Percentiles rank a stretch among this genome's conserved stretches.
Evolutionary conservation across 2,797 vertebrate genomes (phyloP).

Genomic region (Myotis planiceps): DNA sequence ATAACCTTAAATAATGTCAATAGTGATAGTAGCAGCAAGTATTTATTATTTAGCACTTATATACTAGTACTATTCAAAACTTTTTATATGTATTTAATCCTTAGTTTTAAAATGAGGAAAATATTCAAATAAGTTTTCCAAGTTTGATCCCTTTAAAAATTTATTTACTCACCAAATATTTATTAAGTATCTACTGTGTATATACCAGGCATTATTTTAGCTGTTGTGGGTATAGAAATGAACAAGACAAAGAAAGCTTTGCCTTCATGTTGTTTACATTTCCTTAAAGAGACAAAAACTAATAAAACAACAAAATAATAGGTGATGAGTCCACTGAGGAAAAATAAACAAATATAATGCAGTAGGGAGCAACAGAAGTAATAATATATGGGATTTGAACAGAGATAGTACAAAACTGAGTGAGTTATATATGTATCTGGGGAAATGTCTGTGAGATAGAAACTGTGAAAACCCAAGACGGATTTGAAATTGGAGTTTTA

Average conservation of each 20-base stretch:
- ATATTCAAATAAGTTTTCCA: conserved; percentile 30
- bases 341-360: conserved; percentile 13
- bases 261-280: not conserved
- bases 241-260: conserved; percentile 22
- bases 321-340: conserved; percentile 2
- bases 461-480: not conserved
- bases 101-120: conserved; percentile 39
- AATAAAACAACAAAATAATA: conserved; percentile 48
- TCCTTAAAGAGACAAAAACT: conserved; percentile 4
- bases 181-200: not conserved
- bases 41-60: conserved; percentile 34
- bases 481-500: conserved; percentile 7
- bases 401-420: not conserved
- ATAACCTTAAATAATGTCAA: not conserved
- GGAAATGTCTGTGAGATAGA: not conserved
- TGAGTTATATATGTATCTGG: not conserved
- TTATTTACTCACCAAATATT: not conserved
- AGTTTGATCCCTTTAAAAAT: conserved; percentile 20
- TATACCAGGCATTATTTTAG: conserved; percentile 18
- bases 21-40: not conserved
- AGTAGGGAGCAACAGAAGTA: not conserved
- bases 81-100: not conserved
- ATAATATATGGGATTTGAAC: not conserved
- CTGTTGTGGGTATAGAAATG: not conserved
- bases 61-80: not conserved